Percentiles rank a stretch among this genome's conserved stretches.
Evolutionary conservation across 2,113 vertebrate genomes (phyloP).

Genomic region (Microcebus lehilahytsara): DNA sequence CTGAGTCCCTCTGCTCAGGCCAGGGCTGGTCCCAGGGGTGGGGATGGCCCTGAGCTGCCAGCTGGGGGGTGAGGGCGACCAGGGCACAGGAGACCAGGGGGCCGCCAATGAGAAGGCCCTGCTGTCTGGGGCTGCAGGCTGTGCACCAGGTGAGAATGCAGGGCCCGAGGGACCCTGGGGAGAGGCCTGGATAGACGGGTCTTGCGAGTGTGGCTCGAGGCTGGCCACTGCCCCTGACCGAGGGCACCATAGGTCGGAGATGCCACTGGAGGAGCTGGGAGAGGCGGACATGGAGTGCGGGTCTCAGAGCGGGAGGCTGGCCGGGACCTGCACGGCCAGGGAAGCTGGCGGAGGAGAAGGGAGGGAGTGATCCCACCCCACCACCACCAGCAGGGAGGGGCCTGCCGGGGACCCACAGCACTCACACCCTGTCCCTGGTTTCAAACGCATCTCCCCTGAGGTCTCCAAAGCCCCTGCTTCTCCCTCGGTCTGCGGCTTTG

Average conservation of each 20-base stretch:
- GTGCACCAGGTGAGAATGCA: background rate
- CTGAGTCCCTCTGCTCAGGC: background rate
- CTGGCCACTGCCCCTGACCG: background rate
- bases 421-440: background rate
- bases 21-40: background rate
- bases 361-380: background rate
- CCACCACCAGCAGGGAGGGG: background rate
- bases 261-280: background rate
- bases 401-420: fast-evolving
- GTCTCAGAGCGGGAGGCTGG: background rate
- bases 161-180: background rate
- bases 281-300: too few relatives aligned
- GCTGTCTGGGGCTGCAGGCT: background rate
- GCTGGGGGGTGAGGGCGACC: too few relatives aligned
- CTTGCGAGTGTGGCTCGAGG: background rate
- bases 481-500: background rate
- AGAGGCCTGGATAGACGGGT: background rate
- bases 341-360: background rate
- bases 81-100: background rate
- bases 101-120: background rate
- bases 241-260: background rate
- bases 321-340: too few relatives aligned
- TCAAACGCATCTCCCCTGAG: background rate
- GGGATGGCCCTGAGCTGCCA: background rate
- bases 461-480: background rate